Conservation (phyloP, 2,113 vertebrate genomes). For the Xiphophorus hellerii region DNA sequence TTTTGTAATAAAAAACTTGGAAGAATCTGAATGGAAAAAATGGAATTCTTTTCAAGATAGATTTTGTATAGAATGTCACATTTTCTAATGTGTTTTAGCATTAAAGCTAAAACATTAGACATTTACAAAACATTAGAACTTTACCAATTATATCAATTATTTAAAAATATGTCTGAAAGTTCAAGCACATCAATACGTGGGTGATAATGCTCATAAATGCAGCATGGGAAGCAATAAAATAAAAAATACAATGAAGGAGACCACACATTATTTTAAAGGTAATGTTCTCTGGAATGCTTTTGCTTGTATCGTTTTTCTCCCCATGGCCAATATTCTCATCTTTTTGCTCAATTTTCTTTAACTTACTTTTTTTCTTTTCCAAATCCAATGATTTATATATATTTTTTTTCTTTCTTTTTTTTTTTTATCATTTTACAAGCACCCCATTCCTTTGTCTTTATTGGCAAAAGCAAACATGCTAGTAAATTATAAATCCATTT, state of each 20-base stretch:
- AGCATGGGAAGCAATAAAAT: neutral
- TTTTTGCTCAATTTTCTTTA: constrained; percentile 25
- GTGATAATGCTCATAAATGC: neutral
- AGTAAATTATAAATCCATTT: constrained; percentile 93
- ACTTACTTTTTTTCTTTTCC: constrained; percentile 8
- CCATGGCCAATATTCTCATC: constrained; percentile 59
- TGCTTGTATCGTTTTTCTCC: constrained; percentile 39
- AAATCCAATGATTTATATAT: constrained; percentile 56
- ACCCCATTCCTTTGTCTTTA: constrained; percentile 94
- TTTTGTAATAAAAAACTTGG: no score
- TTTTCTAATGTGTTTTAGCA: no score
- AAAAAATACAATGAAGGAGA: constrained; percentile 58
- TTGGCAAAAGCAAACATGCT: constrained; percentile 99
- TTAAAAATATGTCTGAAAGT: neutral
- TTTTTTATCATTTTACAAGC: constrained; percentile 54
- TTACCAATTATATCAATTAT: neutral
- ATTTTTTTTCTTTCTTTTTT: constrained; percentile 12
- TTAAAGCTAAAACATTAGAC: no score
- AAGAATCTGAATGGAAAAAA: no score
- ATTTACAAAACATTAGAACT: no score
- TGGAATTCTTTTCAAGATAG: no score
- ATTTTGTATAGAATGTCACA: no score
- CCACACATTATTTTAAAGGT: constrained; percentile 82
- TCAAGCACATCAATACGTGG: neutral
- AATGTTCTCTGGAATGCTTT: constrained; percentile 89